phyloP scores from a whole-genome alignment of 2,888 invertebrate species.

The Pomacea canaliculata region DNA sequence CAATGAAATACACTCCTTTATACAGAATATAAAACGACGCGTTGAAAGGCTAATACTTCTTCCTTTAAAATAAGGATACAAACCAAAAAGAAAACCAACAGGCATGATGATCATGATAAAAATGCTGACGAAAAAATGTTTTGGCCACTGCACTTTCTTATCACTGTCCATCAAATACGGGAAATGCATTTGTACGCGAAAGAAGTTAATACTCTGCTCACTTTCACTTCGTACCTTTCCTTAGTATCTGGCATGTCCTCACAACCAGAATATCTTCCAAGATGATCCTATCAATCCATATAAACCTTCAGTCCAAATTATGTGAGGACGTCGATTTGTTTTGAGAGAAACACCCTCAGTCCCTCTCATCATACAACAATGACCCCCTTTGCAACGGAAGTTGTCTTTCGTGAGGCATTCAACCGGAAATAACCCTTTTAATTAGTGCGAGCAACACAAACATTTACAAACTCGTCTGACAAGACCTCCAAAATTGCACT shows the following conservation, averaged over 20 bases:
- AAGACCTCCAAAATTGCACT: background rate
- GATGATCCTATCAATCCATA: conserved; percentile 15
- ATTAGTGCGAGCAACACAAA: no score
- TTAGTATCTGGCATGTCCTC: conserved; percentile 47
- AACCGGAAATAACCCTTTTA: conserved; percentile 17
- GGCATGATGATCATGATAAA: no score
- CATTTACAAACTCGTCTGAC: background rate
- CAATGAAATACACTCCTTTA: no score
- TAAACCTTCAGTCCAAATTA: conserved; percentile 11
- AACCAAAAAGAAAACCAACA: no score
- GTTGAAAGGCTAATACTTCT: no score
- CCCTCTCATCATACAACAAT: conserved; percentile 17
- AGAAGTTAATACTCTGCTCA: no score
- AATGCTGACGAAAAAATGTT: no score
- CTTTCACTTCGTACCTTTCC: conserved; percentile 35
- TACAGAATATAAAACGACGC: no score
- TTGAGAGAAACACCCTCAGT: conserved; percentile 24
- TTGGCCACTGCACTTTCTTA: no score
- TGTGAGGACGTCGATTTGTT: conserved; percentile 20
- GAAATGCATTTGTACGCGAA: no score
- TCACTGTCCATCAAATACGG: no score
- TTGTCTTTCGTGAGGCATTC: conserved; percentile 24
- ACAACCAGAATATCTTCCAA: conserved; percentile 10
- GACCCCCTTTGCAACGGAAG: conserved; percentile 26
- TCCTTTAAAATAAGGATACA: no score